These are phyloP conservation scores for Hylomyscus alleni DNA, from an alignment of 2,797 vertebrate species.

Conservation along the genomic window DNA sequence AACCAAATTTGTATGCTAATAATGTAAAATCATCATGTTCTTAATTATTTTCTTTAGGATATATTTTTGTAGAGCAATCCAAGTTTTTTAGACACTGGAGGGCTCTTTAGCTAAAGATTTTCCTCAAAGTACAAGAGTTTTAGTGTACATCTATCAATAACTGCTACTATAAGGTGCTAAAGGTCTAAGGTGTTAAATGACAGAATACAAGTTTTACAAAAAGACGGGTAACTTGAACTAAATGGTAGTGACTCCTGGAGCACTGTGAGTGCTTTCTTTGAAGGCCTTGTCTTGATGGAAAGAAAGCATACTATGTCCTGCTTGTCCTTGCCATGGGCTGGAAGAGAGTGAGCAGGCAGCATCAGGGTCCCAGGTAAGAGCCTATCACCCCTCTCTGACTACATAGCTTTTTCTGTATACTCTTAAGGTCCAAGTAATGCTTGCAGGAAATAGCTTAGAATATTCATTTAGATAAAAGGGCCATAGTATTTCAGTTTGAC, in stretches of 20 bases:
- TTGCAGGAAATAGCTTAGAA: slow-evolving; percentile 68
- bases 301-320: slow-evolving; percentile 22
- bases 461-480: slow-evolving; percentile 55
- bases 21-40: slow-evolving; percentile 51
- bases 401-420: slow-evolving; percentile 32
- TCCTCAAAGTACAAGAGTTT: slow-evolving; percentile 40
- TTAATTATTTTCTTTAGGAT: slow-evolving; percentile 50
- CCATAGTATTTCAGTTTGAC: slow-evolving; percentile 62
- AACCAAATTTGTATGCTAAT: slow-evolving; percentile 17
- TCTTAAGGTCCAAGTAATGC: slow-evolving; percentile 25
- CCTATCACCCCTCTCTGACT: background rate
- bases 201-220: slow-evolving; percentile 26
- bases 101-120: slow-evolving; percentile 42
- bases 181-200: slow-evolving; percentile 55
- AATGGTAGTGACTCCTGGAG: slow-evolving; percentile 40
- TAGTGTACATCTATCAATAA: background rate
- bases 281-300: slow-evolving; percentile 19
- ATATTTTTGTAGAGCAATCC: slow-evolving; percentile 49
- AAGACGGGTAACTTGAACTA: slow-evolving; percentile 40
- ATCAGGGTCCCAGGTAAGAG: background rate
- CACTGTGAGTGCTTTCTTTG: background rate
- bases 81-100: slow-evolving; percentile 41
- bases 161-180: slow-evolving; percentile 42
- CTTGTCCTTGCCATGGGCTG: background rate
- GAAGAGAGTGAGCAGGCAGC: background rate